Evolutionary conservation across 2,888 invertebrate species (phyloP).

Genomic region (Polymixis flavicincta): DNA sequence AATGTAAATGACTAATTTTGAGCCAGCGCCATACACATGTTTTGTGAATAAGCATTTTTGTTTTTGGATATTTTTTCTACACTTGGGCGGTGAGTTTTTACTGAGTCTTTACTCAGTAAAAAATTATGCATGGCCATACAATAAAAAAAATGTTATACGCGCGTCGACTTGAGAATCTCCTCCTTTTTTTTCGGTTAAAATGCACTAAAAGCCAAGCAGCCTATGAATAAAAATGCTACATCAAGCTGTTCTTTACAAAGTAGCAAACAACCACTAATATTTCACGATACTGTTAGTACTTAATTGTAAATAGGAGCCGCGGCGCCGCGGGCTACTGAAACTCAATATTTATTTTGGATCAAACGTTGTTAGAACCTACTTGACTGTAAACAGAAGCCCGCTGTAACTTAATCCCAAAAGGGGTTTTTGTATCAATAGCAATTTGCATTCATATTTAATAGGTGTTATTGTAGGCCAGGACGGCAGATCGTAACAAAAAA

Average conservation of each 20-base stretch:
- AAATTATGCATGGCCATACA: too few relatives aligned
- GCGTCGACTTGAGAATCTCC: too few relatives aligned
- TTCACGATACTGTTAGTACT: constrained; percentile 33
- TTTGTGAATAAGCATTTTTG: too few relatives aligned
- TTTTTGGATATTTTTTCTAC: too few relatives aligned
- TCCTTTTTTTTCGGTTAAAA: background rate
- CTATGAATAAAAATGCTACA: background rate
- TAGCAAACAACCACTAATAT: constrained; percentile 17
- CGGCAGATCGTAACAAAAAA: constrained; percentile 25
- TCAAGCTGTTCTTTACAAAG: constrained; percentile 16
- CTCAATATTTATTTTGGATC: constrained; percentile 67
- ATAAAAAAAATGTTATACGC: too few relatives aligned
- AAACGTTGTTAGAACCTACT: constrained; percentile 61
- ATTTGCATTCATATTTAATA: constrained; percentile 61
- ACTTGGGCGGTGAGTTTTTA: too few relatives aligned
- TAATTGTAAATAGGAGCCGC: constrained; percentile 38
- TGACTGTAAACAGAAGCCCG: constrained; percentile 61
- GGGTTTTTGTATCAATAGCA: constrained; percentile 63
- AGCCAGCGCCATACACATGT: background rate
- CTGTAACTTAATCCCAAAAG: constrained; percentile 64
- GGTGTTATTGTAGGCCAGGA: constrained; percentile 37
- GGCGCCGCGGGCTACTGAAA: constrained; percentile 54
- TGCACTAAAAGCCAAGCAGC: background rate
- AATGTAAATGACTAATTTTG: background rate
- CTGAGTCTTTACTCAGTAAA: too few relatives aligned